phyloP scores from a whole-genome alignment of 2,888 invertebrate species.

The Pollenia amentaria region DNA sequence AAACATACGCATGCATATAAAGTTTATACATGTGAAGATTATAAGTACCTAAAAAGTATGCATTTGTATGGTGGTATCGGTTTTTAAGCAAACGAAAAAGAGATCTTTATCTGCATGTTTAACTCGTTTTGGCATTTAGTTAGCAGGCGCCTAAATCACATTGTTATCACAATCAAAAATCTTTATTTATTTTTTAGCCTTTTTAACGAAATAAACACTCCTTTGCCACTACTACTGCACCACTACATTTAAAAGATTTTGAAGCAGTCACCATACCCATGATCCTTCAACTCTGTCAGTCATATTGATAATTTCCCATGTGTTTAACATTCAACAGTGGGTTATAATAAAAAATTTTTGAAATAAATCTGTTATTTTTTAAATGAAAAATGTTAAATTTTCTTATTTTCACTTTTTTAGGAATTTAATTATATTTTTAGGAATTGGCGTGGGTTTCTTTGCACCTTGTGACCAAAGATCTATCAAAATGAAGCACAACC shows the following conservation, averaged over 20 bases:
- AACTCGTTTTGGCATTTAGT: constrained; percentile 83
- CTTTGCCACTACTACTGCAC: neutral
- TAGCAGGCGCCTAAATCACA: constrained; percentile 80
- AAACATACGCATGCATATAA: no score
- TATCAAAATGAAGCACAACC: no score
- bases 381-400: no score
- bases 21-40: neutral
- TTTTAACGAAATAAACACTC: constrained; percentile 44
- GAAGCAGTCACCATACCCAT: neutral
- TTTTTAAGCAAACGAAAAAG: constrained; percentile 42
- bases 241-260: neutral
- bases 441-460: no score
- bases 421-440: no score
- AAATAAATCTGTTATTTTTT: no score
- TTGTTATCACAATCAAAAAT: constrained; percentile 70
- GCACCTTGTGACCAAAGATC: no score
- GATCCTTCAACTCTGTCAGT: constrained; percentile 24
- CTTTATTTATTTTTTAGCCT: constrained; percentile 57
- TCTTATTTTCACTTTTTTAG: no score
- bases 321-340: no score
- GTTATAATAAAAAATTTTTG: no score
- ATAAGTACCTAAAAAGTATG: neutral
- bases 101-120: constrained; percentile 82
- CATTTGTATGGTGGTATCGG: constrained; percentile 10
- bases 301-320: constrained; percentile 4